phyloP scores from a whole-genome alignment of 30 jellyfish, hydroid and myxozoan genomes.

The Clytia hemisphaerica region DNA sequence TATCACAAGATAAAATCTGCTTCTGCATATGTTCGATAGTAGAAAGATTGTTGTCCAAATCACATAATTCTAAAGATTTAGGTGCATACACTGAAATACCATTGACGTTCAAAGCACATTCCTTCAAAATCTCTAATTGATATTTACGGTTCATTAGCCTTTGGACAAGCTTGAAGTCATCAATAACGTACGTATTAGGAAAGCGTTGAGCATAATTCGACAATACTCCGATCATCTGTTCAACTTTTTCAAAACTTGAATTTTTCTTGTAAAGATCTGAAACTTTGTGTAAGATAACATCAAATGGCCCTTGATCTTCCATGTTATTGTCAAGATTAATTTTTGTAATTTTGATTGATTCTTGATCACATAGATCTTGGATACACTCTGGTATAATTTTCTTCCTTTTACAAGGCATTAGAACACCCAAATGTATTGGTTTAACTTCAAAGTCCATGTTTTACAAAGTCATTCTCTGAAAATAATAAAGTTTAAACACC shows the following conservation, averaged over 20 bases:
- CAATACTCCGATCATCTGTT: conserved; percentile 21
- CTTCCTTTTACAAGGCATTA: conserved; percentile 23
- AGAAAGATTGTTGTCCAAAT: no score
- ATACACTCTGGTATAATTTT: conserved; percentile 32
- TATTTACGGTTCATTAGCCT: conserved; percentile 20
- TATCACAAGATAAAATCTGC: conserved; percentile 4
- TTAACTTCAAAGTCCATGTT: no score
- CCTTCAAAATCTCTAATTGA: conserved; percentile 20
- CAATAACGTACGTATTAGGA: not conserved
- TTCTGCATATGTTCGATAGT: conserved; percentile 11
- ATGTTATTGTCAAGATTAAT: conserved; percentile 33
- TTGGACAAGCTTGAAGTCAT: conserved; percentile 21
- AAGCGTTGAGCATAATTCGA: not conserved
- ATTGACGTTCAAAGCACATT: conserved; percentile 32
- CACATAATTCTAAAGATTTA: conserved; percentile 13
- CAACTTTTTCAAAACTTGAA: no score
- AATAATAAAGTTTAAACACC: no score
- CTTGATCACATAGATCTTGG: conserved; percentile 8
- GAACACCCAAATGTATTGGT: no score
- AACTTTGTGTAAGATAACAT: conserved; percentile 55
- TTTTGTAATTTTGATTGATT: conserved; percentile 20
- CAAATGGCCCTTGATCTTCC: conserved; percentile 80
- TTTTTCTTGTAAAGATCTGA: conserved; percentile 40
- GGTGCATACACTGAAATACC: conserved; percentile 60
- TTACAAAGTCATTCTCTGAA: no score